Conservation (phyloP, 2,888 invertebrate species). For the Philonicus albiceps region DNA sequence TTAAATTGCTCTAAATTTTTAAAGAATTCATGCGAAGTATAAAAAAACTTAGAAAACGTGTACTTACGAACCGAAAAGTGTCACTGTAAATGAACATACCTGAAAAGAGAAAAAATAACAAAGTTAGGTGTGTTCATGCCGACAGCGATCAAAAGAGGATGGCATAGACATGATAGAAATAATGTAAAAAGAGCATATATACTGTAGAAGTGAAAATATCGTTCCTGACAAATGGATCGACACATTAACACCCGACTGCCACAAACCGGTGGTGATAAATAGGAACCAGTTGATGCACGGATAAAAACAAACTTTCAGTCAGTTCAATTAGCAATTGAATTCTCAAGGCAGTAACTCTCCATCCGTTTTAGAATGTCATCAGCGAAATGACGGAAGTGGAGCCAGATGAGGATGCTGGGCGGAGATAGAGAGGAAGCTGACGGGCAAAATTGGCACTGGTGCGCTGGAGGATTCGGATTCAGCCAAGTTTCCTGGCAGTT, state of each 20-base stretch:
- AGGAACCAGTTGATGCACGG: conserved; percentile 5
- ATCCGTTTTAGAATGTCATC: conserved; percentile 6
- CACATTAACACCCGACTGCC: neutral
- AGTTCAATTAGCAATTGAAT: conserved; percentile 41
- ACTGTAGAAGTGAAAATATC: neutral
- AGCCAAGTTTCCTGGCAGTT: neutral
- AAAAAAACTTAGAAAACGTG: neutral
- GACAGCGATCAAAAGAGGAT: neutral
- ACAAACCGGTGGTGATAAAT: neutral
- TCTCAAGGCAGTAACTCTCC: neutral
- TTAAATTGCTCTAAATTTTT: neutral
- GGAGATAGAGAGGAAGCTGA: neutral
- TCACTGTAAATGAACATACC: neutral
- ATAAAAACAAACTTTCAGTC: conserved; percentile 16
- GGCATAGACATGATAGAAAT: neutral
- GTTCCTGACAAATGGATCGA: neutral
- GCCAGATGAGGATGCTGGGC: neutral
- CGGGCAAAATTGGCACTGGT: neutral
- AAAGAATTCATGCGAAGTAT: neutral
- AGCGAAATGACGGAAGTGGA: conserved; percentile 19
- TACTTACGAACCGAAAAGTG: neutral
- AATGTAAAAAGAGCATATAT: neutral
- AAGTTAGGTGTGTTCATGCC: neutral
- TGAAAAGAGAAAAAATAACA: neutral
- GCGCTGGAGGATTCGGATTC: neutral